Percentiles rank a stretch among this genome's conserved stretches.
phyloP scores from a whole-genome alignment of 2,113 vertebrate species.

The Indicator indicator region DNA sequence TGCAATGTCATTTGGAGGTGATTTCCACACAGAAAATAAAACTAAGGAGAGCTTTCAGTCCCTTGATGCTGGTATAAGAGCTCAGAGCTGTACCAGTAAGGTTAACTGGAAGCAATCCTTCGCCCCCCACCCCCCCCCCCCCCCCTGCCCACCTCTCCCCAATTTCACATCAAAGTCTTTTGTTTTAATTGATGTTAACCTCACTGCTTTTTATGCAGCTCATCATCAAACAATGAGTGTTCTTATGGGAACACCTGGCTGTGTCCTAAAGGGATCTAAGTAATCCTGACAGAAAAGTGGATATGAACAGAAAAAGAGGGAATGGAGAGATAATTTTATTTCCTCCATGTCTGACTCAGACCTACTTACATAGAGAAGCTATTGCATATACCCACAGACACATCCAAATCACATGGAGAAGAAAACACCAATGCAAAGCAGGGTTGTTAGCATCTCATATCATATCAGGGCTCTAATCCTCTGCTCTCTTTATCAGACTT shows the following conservation, averaged over 20 bases:
- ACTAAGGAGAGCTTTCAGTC: not conserved
- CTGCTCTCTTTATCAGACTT: conserved; percentile 38
- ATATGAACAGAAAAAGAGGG: not conserved
- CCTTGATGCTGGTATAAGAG: not conserved
- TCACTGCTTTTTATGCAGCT: not conserved
- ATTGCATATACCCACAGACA: not conserved
- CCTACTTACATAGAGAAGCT: not conserved
- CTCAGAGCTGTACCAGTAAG: not conserved
- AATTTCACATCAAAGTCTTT: not conserved
- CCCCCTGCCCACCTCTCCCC: not conserved
- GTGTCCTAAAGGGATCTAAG: not conserved
- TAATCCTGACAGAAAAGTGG: not conserved
- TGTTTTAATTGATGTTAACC: not conserved
- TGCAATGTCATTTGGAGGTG: not conserved
- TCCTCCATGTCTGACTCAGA: not conserved
- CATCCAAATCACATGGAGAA: conserved; percentile 23
- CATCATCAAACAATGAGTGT: not conserved
- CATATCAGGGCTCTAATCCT: conserved; percentile 9
- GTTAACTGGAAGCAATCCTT: not conserved
- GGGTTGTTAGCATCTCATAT: conserved; percentile 24
- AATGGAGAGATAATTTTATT: not conserved
- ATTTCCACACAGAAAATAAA: not conserved
- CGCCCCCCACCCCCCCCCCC: not conserved
- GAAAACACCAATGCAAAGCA: conserved; percentile 47
- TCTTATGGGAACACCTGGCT: not conserved